Percentiles rank a stretch among this genome's conserved stretches.
Evolutionary conservation across 2,797 vertebrate genomes (phyloP).

Genomic region (Cynopterus sphinx): DNA sequence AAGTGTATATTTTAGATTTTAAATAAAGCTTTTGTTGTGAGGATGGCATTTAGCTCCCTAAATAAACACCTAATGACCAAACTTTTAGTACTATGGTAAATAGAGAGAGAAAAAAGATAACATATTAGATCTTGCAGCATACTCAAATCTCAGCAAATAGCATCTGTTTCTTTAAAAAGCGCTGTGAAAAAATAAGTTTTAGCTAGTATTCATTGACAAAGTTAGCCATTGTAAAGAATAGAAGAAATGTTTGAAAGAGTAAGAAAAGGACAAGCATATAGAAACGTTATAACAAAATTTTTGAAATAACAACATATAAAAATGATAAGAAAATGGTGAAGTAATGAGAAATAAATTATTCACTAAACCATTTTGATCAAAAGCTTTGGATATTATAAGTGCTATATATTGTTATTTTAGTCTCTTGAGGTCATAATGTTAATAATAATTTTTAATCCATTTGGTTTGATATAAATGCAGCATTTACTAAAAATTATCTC

Average conservation of each 20-base stretch:
- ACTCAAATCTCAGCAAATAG: neutral
- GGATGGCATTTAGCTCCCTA: neutral
- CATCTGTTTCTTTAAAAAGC: neutral
- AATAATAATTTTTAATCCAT: neutral
- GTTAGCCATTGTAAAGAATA: neutral
- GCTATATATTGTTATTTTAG: neutral
- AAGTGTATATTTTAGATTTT: neutral
- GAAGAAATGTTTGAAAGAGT: fast-evolving
- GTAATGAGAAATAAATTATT: neutral
- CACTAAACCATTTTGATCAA: neutral
- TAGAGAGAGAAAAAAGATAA: neutral
- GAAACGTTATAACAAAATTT: neutral
- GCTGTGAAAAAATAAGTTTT: neutral
- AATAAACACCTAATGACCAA: neutral
- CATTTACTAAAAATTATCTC: neutral
- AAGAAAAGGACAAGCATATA: neutral
- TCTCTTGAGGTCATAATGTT: neutral
- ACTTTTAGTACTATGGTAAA: neutral
- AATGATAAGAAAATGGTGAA: neutral
- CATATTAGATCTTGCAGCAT: neutral
- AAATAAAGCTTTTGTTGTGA: neutral
- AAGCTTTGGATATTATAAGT: neutral
- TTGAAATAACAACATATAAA: neutral
- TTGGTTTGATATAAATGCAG: neutral
- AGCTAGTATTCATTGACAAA: neutral